Evolutionary conservation across 2,797 vertebrate genomes (phyloP).

Genomic region (Graptemys geographica): DNA sequence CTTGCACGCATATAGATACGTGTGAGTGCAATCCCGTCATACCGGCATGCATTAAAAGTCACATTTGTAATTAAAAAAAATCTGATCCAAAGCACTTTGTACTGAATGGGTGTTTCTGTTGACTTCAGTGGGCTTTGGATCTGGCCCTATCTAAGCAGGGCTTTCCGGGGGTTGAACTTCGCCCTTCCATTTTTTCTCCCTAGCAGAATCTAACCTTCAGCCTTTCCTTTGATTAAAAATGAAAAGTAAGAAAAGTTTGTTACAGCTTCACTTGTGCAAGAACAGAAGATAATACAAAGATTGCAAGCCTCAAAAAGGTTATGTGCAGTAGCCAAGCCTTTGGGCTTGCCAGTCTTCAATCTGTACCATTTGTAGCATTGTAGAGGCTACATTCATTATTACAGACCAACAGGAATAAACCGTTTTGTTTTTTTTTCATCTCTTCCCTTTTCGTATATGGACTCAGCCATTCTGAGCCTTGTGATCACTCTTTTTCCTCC

Average conservation of each 20-base stretch:
- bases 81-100: background rate
- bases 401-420: background rate
- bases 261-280: background rate
- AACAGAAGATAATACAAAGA: background rate
- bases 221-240: constrained; percentile 38
- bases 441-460: background rate
- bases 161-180: background rate
- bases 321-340: background rate
- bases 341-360: background rate
- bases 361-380: background rate
- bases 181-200: background rate
- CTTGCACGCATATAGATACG: accelerated
- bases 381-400: constrained; percentile 40
- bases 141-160: background rate
- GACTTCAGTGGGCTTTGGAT: background rate
- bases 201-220: background rate
- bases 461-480: background rate
- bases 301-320: background rate
- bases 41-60: background rate
- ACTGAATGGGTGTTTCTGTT: background rate
- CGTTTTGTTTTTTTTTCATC: background rate
- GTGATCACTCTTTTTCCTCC: background rate
- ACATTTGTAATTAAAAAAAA: background rate
- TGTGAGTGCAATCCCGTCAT: accelerated
- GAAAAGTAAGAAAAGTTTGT: constrained; percentile 11